Evolutionary conservation across 2,113 vertebrate species (phyloP).

Genomic region (Pterocles gutturalis): DNA sequence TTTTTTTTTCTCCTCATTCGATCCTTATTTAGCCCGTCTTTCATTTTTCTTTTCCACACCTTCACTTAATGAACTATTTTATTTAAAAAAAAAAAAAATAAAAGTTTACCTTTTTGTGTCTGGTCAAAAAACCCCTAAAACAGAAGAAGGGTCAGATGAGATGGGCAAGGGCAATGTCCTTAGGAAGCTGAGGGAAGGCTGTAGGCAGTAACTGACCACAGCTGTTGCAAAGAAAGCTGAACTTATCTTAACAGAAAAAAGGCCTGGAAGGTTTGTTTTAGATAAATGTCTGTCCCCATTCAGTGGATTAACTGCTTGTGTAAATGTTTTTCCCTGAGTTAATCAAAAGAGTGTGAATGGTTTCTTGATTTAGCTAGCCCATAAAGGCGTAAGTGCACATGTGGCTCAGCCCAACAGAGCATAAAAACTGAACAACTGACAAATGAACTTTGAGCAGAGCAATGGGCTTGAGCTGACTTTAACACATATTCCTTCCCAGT

Average conservation of each 20-base stretch:
- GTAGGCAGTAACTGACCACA: background rate
- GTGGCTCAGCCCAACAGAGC: background rate
- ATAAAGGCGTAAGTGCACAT: background rate
- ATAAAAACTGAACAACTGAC: background rate
- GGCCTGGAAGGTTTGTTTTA: background rate
- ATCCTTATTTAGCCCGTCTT: background rate
- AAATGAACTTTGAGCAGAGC: background rate
- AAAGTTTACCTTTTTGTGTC: background rate
- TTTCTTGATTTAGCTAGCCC: background rate
- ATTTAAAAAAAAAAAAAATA: background rate
- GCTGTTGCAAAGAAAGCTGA: background rate
- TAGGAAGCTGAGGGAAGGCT: background rate
- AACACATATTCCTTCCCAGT: background rate
- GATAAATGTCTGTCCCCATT: background rate
- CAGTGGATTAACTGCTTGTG: background rate
- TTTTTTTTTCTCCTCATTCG: background rate
- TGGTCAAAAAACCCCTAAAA: background rate
- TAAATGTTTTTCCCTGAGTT: background rate
- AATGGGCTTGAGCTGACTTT: background rate
- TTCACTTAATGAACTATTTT: background rate
- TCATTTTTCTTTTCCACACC: background rate
- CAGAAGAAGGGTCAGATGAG: background rate
- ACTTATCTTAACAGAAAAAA: background rate
- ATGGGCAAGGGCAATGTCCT: background rate
- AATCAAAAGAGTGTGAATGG: background rate